phyloP scores from a whole-genome alignment of 2,113 vertebrate genomes.

The Malurus elegans region DNA sequence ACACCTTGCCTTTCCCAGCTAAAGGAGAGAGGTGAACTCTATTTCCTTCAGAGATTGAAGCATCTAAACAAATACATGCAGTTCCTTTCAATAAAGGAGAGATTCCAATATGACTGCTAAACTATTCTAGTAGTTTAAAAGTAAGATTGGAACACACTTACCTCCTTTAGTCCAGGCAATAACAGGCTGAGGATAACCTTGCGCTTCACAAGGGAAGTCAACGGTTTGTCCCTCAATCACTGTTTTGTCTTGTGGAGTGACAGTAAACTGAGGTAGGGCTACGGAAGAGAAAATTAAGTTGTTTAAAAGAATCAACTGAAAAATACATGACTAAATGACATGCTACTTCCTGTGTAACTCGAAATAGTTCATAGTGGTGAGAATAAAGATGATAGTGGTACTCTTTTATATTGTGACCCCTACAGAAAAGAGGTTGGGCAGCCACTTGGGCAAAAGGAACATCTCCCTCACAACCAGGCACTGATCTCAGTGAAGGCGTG shows the following conservation, averaged over 20 bases:
- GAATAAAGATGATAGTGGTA: neutral
- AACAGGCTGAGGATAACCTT: slow-evolving; percentile 88
- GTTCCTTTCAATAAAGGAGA: neutral
- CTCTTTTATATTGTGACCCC: neutral
- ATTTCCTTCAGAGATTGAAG: neutral
- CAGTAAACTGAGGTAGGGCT: slow-evolving; percentile 92
- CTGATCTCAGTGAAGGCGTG: neutral
- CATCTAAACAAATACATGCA: neutral
- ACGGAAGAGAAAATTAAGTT: neutral
- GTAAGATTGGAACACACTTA: slow-evolving; percentile 11
- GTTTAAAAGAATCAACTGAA: neutral
- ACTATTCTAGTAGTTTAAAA: neutral
- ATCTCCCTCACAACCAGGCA: neutral
- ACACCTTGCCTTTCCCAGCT: neutral
- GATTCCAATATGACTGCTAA: neutral
- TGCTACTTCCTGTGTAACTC: neutral
- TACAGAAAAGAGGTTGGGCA: neutral
- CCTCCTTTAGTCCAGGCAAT: slow-evolving; percentile 96
- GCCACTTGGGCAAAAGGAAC: neutral
- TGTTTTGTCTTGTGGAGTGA: slow-evolving; percentile 88
- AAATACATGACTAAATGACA: neutral
- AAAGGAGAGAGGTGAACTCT: neutral
- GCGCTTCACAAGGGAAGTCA: slow-evolving; percentile 92
- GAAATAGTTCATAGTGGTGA: neutral
- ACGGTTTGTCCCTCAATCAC: slow-evolving; percentile 91